Conservation (phyloP, 1,140 invertebrate genomes). For the Lysiphlebus fabarum region DNA sequence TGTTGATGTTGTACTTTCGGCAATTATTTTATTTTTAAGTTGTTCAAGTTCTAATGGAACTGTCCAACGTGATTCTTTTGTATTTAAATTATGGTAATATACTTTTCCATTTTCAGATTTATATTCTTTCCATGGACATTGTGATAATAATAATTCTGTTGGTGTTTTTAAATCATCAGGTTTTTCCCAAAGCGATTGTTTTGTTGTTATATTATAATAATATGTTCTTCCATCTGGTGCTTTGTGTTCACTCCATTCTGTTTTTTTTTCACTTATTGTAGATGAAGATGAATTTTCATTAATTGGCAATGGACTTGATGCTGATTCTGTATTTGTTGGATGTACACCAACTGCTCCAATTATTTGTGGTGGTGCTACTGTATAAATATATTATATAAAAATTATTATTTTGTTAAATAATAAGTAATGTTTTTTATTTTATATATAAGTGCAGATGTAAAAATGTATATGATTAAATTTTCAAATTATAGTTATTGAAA, state of each 20-base stretch:
- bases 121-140: constrained; percentile 98
- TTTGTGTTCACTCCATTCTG: constrained; percentile 24
- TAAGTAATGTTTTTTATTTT: no score
- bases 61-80: constrained; percentile 94
- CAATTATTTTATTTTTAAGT: constrained; percentile 77
- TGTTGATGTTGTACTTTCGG: constrained; percentile 63
- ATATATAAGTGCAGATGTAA: no score
- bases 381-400: no score
- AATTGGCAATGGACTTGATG: not conserved
- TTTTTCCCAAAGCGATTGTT: constrained; percentile 97
- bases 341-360: no score
- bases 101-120: constrained; percentile 92
- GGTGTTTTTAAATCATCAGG: constrained; percentile 92
- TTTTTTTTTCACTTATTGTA: constrained; percentile 15
- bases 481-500: no score
- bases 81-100: constrained; percentile 94
- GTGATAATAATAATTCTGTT: constrained; percentile 79
- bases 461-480: no score
- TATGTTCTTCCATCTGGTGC: constrained; percentile 93
- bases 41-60: constrained; percentile 91
- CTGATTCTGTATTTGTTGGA: not conserved
- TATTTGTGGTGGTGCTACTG: no score
- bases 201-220: constrained; percentile 91
- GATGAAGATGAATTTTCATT: not conserved
- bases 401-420: no score